These are phyloP conservation scores for Raillietiella orientalis DNA, from an alignment of 2,888 invertebrate genomes.

Conservation along the genomic window DNA sequence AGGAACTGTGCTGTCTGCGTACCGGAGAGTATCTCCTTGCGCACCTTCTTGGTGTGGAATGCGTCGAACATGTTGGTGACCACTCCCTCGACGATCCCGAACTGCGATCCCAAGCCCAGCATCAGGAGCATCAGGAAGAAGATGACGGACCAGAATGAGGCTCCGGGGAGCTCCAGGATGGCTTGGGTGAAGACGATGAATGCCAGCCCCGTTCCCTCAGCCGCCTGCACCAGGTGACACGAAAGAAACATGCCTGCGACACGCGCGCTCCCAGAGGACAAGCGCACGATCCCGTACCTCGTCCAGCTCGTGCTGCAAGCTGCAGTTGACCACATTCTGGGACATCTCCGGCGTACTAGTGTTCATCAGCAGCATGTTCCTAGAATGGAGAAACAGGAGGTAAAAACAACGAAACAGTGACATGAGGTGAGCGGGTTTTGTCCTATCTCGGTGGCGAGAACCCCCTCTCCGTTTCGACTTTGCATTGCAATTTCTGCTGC, in stretches of 20 bases:
- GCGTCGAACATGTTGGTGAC: slow-evolving; percentile 55
- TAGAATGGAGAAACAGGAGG: too few relatives aligned
- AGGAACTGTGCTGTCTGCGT: too few relatives aligned
- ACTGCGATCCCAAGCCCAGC: slow-evolving; percentile 74
- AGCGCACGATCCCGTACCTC: slow-evolving; percentile 13
- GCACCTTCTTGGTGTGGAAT: slow-evolving; percentile 40
- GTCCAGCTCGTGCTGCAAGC: slow-evolving; percentile 34
- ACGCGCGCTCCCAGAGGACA: too few relatives aligned
- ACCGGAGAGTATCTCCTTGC: slow-evolving; percentile 66
- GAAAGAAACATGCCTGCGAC: too few relatives aligned
- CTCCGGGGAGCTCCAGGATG: slow-evolving; percentile 65
- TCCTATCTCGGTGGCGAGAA: too few relatives aligned
- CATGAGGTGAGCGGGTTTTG: too few relatives aligned
- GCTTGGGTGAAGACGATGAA: slow-evolving; percentile 95
- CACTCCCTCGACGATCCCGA: slow-evolving; percentile 84
- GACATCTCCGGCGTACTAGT: too few relatives aligned
- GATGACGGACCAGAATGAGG: slow-evolving; percentile 81
- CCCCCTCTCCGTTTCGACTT: too few relatives aligned
- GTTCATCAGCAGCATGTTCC: not conserved
- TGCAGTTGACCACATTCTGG: slow-evolving; percentile 26
- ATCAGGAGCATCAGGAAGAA: slow-evolving; percentile 87
- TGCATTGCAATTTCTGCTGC: too few relatives aligned
- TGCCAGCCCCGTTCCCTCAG: slow-evolving; percentile 78
- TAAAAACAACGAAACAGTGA: too few relatives aligned
- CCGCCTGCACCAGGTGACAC: slow-evolving; percentile 50